Percentiles rank a stretch among this genome's conserved stretches.
Conservation (phyloP, 2,113 vertebrate genomes). For the Crotalus horridus region DNA sequence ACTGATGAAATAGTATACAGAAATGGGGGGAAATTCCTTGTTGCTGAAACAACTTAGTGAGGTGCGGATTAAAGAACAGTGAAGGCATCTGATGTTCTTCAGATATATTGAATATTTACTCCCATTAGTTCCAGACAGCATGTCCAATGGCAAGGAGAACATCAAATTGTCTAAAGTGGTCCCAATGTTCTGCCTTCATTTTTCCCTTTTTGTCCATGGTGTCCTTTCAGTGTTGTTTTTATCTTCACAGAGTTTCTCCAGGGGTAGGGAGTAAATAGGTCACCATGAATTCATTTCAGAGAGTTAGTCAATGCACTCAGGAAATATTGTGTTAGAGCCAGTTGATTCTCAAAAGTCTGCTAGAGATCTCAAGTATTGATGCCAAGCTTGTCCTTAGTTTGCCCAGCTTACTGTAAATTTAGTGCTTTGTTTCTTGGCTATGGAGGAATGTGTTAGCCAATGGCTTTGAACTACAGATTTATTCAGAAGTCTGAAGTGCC, state of each 20-base stretch:
- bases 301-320: background rate
- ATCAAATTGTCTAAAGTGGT: background rate
- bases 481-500: background rate
- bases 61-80: background rate
- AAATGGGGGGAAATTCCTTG: background rate
- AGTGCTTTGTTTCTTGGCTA: background rate
- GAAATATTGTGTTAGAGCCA: background rate
- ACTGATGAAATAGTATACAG: background rate
- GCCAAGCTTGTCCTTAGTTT: background rate
- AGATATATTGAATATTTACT: background rate
- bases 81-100: background rate
- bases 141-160: background rate
- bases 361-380: background rate
- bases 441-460: background rate
- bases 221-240: background rate
- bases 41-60: background rate
- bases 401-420: background rate
- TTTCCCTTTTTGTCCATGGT: rapidly evolving
- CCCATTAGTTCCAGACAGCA: background rate
- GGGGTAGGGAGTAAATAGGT: background rate
- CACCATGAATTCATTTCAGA: background rate
- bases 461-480: background rate
- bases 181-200: background rate
- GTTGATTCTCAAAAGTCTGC: background rate
- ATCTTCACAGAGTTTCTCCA: background rate